Evolutionary conservation across 2,888 invertebrate species (phyloP).

Genomic region (Agrypnus murinus): DNA sequence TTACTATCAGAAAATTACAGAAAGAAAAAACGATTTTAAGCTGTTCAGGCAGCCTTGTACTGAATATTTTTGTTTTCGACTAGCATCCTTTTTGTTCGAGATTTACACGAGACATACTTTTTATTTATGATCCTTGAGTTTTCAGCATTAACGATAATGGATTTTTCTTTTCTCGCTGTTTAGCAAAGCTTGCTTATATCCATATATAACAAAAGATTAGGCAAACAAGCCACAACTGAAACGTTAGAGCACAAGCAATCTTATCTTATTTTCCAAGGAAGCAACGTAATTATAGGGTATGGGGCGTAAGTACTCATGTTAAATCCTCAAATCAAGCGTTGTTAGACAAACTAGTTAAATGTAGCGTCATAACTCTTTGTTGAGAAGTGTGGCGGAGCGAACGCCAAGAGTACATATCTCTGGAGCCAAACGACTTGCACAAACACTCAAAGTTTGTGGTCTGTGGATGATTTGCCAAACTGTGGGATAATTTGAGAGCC

Average conservation of each 20-base stretch:
- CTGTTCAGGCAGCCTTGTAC: slow-evolving; percentile 3
- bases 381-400: slow-evolving; percentile 59
- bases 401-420: slow-evolving; percentile 60
- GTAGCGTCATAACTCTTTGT: slow-evolving; percentile 55
- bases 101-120: slow-evolving; percentile 25
- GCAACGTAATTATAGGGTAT: slow-evolving; percentile 22
- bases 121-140: slow-evolving; percentile 21
- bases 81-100: slow-evolving; percentile 16
- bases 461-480: slow-evolving; percentile 62
- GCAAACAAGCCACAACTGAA: slow-evolving; percentile 22
- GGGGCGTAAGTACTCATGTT: slow-evolving; percentile 27
- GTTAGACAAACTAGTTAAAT: slow-evolving; percentile 55
- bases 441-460: slow-evolving; percentile 60
- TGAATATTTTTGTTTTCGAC: slow-evolving; percentile 11
- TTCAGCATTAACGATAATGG: slow-evolving; percentile 29
- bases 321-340: slow-evolving; percentile 51
- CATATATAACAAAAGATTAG: slow-evolving; percentile 21
- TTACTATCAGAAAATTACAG: slow-evolving; percentile 14
- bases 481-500: slow-evolving; percentile 30
- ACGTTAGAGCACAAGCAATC: slow-evolving; percentile 20
- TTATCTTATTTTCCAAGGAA: slow-evolving; percentile 28
- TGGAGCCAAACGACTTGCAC: slow-evolving; percentile 60
- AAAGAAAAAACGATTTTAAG: slow-evolving; percentile 14
- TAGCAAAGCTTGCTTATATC: slow-evolving; percentile 21
- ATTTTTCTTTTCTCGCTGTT: slow-evolving; percentile 33